Evolutionary conservation across 2,888 invertebrate species (phyloP), one percentile per base, ranked within the genome.

Genomic region (Candidula unifasciata): DNA sequence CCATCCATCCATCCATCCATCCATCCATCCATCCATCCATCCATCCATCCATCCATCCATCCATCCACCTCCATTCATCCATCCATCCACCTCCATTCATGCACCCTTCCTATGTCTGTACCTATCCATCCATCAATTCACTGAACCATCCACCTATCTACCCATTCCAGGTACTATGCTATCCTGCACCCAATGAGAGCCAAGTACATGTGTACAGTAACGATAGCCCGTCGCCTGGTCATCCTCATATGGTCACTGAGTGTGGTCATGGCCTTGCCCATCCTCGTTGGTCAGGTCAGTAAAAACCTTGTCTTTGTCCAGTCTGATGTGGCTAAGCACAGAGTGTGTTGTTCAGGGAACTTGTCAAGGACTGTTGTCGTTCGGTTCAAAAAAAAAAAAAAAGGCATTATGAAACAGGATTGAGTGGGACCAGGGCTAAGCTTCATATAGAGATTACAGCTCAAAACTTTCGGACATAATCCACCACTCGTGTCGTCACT

Each of bases 161-260:
- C n/a, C 0, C 5, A 27, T 10, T 24, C 5, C 64, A 96, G 96
- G 91, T 96, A 96, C 93, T 96, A 96, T 90, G 96, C 96, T 78
- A 96, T 96, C 85, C 95, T 96, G n/a, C 95, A 96, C 93, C 96
- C 96, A 5, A 96, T 96, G 95, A 95, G 95, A 92, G 96, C 96
- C 37, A 95, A 96, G 89, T 96, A 96, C 92, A 95, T 95, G 52
- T 96, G 96, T 90, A 96, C 96, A 18, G 95, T 96, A 85, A 95
- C 95, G 87, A 95, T 96, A 89, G 96, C 96, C 0, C 95, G 95
- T 87, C 95, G 95, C 88, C 95, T 95, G 73, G 95, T 96, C 87
- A 91, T 95, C 71, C 92, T 95, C 64, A 95, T 95, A 35, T 96
- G 96, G 96, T 89, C 95, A 0, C 91, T 95, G 18, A 95, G 96